These are phyloP conservation scores for Ricordea florida DNA, from an alignment of 92 coral and sea anemone genomes.

Conservation along the genomic window DNA sequence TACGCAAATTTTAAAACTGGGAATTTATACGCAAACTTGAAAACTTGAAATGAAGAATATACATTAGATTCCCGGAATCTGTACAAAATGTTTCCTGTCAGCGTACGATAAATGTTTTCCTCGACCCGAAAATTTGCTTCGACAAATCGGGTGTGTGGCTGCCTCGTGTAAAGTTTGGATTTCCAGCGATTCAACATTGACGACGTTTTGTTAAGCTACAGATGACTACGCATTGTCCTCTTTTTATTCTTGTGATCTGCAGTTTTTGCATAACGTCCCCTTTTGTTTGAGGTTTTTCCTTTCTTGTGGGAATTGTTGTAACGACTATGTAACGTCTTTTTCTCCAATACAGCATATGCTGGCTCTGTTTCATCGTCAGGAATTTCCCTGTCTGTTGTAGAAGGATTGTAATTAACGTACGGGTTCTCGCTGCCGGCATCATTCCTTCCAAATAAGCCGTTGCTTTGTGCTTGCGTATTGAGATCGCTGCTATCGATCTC, in stretches of 20 bases:
- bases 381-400: not conserved
- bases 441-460: conserved; percentile 20
- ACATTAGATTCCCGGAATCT: too few relatives aligned
- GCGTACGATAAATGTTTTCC: too few relatives aligned
- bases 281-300: not conserved
- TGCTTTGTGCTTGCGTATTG: not conserved
- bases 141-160: too few relatives aligned
- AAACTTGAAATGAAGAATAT: too few relatives aligned
- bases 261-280: not conserved
- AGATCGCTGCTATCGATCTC: conserved; percentile 19
- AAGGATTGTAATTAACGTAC: not conserved
- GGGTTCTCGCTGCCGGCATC: not conserved
- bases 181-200: too few relatives aligned
- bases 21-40: too few relatives aligned
- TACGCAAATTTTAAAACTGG: too few relatives aligned
- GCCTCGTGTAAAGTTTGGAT: too few relatives aligned
- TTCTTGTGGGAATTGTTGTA: not conserved
- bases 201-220: too few relatives aligned
- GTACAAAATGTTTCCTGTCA: too few relatives aligned
- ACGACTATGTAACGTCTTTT: conserved; percentile 4
- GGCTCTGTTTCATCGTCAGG: conserved; percentile 5
- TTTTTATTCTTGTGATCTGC: not conserved
- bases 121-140: too few relatives aligned
- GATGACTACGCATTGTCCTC: too few relatives aligned
- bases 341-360: conserved; percentile 9